Conservation (phyloP, 2,113 vertebrate species). For the Lepus europaeus region DNA sequence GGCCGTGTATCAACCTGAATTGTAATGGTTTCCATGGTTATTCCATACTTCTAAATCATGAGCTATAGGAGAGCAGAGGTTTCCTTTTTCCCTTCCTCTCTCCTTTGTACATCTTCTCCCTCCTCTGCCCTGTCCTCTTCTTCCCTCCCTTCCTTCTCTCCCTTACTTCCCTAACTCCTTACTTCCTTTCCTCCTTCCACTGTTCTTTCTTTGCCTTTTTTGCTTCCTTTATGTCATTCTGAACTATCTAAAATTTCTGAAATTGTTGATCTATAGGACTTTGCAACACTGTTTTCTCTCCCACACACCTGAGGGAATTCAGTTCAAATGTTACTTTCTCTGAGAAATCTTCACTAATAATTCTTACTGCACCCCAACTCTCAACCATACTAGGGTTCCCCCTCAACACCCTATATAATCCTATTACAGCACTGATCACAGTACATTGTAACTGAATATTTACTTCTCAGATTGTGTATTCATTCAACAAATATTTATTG, state of each 20-base stretch:
- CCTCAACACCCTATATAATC: neutral
- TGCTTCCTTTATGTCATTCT: neutral
- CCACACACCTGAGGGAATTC: conserved; percentile 7
- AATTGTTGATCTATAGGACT: neutral
- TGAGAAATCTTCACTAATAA: conserved; percentile 17
- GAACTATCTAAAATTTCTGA: neutral
- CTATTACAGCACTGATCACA: neutral
- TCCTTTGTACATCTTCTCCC: neutral
- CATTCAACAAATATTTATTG: too few species aligned
- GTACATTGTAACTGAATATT: neutral
- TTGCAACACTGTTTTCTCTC: neutral
- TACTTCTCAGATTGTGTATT: neutral
- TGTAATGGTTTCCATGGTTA: neutral
- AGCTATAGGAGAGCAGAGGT: neutral
- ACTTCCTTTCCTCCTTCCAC: neutral
- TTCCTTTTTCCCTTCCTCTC: neutral
- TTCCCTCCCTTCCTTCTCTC: neutral
- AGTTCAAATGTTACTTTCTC: neutral
- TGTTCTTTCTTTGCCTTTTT: neutral
- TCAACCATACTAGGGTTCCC: neutral
- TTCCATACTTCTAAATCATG: neutral
- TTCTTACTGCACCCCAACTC: neutral
- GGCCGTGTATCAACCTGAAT: neutral
- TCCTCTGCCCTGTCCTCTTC: neutral
- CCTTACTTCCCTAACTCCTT: neutral